phyloP scores from a whole-genome alignment of 2,797 vertebrate species.

The Lacerta viridis region DNA sequence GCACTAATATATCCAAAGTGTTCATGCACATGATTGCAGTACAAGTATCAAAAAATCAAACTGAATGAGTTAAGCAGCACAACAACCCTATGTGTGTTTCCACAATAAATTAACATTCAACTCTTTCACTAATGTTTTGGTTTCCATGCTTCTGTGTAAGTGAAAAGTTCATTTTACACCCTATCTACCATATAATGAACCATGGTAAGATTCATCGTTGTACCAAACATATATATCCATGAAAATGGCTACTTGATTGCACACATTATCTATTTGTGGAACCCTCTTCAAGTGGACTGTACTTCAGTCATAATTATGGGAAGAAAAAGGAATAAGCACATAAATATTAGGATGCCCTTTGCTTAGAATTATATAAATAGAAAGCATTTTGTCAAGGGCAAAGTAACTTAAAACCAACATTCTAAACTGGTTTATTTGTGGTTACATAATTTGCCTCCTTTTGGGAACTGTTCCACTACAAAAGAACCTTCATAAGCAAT shows the following conservation, averaged over 20 bases:
- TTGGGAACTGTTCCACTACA: slow-evolving; percentile 25
- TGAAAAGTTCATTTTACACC: slow-evolving; percentile 13
- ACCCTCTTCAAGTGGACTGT: slow-evolving; percentile 58
- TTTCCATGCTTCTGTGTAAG: background rate
- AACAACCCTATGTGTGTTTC: slow-evolving; percentile 41
- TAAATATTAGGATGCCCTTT: slow-evolving; percentile 57
- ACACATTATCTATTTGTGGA: slow-evolving; percentile 49
- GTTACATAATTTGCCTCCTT: background rate
- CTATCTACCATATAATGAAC: slow-evolving; percentile 39
- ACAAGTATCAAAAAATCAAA: slow-evolving; percentile 43
- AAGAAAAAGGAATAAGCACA: slow-evolving; percentile 63
- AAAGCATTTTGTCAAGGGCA: slow-evolving; percentile 63
- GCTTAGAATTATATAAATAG: slow-evolving; percentile 51
- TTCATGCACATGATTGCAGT: background rate
- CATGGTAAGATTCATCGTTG: background rate
- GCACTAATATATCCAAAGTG: slow-evolving; percentile 35
- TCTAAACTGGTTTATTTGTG: slow-evolving; percentile 11
- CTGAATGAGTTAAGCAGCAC: slow-evolving; percentile 57
- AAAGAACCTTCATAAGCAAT: slow-evolving; percentile 36
- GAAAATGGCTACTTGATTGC: slow-evolving; percentile 59
- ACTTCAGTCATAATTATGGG: slow-evolving; percentile 63
- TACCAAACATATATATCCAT: slow-evolving; percentile 27
- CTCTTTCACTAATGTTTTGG: slow-evolving; percentile 36
- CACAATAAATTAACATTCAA: slow-evolving; percentile 60
- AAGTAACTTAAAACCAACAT: slow-evolving; percentile 41